Evolutionary conservation across 2,888 invertebrate species (phyloP).

Genomic region (Lasioglossum leucozonium): DNA sequence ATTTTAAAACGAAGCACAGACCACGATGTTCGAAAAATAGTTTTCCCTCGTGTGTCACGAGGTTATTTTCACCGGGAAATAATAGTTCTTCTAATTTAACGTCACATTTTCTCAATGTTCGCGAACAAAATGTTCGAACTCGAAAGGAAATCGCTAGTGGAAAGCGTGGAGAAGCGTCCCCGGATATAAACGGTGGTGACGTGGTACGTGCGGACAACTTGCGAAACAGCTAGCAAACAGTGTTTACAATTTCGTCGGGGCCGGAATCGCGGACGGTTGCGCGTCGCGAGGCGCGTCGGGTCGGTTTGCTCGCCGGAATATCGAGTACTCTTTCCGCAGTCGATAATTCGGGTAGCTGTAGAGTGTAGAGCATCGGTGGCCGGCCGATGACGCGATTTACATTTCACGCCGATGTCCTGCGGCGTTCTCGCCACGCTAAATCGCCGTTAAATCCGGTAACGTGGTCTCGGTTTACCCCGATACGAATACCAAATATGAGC

Average conservation of each 20-base stretch:
- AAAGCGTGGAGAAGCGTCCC: neutral
- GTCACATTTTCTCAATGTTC: too few species aligned
- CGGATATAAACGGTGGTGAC: neutral
- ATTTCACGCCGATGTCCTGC: slow-evolving; percentile 56
- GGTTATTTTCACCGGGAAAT: too few species aligned
- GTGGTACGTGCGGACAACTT: neutral
- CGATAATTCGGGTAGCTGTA: slow-evolving; percentile 27
- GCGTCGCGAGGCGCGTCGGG: slow-evolving; percentile 32
- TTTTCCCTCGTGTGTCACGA: too few species aligned
- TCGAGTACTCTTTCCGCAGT: slow-evolving; percentile 23
- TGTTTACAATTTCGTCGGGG: neutral
- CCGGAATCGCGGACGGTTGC: neutral
- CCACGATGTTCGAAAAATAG: too few species aligned
- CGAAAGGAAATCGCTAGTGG: neutral
- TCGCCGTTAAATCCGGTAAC: slow-evolving; percentile 57
- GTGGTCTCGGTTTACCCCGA: slow-evolving; percentile 51
- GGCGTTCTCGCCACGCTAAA: slow-evolving; percentile 50
- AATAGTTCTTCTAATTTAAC: too few species aligned
- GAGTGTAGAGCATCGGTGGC: slow-evolving; percentile 17
- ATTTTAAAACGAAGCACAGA: too few species aligned
- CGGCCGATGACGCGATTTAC: slow-evolving; percentile 56
- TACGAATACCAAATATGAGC: slow-evolving; percentile 56
- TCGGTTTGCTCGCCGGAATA: slow-evolving; percentile 7
- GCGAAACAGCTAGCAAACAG: neutral
- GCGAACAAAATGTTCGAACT: too few species aligned